Conservation (phyloP, 2,888 invertebrate species). For the Nomada fucata region DNA sequence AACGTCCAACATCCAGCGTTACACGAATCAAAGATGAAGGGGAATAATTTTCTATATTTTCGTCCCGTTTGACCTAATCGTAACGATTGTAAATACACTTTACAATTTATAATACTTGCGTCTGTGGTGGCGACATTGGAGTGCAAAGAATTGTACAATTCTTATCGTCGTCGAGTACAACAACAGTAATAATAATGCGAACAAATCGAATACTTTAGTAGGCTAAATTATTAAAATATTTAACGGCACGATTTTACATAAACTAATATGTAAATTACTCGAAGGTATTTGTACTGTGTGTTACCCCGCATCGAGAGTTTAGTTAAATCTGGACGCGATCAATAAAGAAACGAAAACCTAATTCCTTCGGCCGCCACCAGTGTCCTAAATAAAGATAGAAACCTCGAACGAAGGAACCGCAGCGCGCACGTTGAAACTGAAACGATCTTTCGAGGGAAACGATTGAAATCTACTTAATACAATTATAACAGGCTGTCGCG, state of each 20-base stretch:
- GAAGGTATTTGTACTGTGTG: constrained; percentile 15
- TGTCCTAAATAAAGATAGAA: constrained; percentile 1
- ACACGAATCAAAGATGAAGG: no score
- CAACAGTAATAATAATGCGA: neutral
- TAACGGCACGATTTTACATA: neutral
- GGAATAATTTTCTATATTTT: no score
- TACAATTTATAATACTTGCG: no score
- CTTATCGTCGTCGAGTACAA: constrained; percentile 5
- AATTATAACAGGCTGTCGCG: neutral
- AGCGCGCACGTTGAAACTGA: neutral
- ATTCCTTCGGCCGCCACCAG: neutral
- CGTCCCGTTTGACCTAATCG: no score
- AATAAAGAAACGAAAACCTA: constrained; percentile 21
- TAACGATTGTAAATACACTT: neutral
- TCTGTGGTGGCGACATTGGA: neutral
- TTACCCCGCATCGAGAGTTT: neutral
- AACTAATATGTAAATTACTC: neutral
- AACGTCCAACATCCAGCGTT: no score
- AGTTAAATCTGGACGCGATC: neutral
- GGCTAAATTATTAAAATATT: constrained; percentile 3
- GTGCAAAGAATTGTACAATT: constrained; percentile 12
- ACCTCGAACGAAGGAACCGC: neutral
- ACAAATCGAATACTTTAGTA: neutral
- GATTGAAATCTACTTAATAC: neutral
- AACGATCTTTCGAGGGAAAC: neutral